A percentile compares a stretch with the other conserved stretches of the same genome.
Conservation (phyloP, 2,797 vertebrate genomes). For the Megaceryle alcyon region DNA sequence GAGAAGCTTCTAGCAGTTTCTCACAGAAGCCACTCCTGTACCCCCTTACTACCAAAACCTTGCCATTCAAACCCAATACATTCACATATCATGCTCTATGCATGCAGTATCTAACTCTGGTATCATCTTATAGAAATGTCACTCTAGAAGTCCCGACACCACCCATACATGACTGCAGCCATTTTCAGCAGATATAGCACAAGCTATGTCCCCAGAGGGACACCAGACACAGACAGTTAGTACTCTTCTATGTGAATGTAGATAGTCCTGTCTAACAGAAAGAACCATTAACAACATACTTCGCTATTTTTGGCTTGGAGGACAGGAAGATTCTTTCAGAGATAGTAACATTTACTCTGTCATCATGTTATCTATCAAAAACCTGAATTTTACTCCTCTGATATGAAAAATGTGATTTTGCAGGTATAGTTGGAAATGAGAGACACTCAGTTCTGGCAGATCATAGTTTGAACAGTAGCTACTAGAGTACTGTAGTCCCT, state of each 20-base stretch:
- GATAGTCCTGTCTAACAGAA: background rate
- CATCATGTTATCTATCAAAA: background rate
- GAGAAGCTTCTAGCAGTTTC: too few species aligned
- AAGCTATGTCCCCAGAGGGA: background rate
- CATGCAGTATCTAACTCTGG: background rate
- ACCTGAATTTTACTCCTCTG: background rate
- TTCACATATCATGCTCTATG: rapidly evolving
- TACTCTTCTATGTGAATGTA: background rate
- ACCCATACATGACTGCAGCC: background rate
- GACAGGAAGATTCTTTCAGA: background rate
- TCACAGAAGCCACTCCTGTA: too few species aligned
- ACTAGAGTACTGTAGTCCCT: background rate
- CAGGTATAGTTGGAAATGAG: background rate
- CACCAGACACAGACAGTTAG: background rate
- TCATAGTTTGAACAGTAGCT: background rate
- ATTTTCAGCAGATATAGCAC: background rate
- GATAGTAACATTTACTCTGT: background rate
- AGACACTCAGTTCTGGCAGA: background rate
- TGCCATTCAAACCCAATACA: background rate
- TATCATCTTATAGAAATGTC: background rate
- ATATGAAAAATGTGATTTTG: background rate
- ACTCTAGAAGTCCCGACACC: background rate
- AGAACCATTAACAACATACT: background rate
- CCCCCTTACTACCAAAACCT: too few species aligned
- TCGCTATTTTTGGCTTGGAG: background rate